These are phyloP conservation scores for Melanostoma scalare DNA, from an alignment of 2,888 invertebrate species.

Conservation along the genomic window DNA sequence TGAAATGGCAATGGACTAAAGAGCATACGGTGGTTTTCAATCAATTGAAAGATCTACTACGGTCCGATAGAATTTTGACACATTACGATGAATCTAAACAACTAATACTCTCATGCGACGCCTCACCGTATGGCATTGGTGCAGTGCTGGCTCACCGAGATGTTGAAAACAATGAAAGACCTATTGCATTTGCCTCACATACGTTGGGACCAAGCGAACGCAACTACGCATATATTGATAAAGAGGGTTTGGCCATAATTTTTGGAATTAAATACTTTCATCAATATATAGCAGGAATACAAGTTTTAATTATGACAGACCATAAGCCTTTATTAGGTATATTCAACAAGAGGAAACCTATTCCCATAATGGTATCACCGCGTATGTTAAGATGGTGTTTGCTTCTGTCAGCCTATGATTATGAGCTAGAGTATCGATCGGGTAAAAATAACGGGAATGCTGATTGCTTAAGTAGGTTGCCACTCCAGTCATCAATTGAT, in stretches of 20 bases:
- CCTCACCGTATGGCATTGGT: constrained; percentile 29
- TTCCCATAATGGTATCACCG: constrained; percentile 23
- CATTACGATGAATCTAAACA: constrained; percentile 24
- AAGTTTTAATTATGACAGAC: constrained; percentile 28
- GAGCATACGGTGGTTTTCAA: constrained; percentile 15
- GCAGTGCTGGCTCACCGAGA: constrained; percentile 37
- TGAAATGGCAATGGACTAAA: constrained; percentile 18
- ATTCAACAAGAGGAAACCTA: constrained; percentile 29
- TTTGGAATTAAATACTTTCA: constrained; percentile 25
- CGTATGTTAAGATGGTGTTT: constrained; percentile 25
- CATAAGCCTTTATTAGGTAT: constrained; percentile 32
- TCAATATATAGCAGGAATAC: constrained; percentile 30
- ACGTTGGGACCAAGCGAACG: constrained; percentile 9
- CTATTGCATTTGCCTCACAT: constrained; percentile 24
- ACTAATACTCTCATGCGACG: constrained; percentile 23
- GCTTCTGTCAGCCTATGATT: constrained; percentile 17
- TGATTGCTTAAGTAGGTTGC: constrained; percentile 10
- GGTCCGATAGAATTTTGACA: constrained; percentile 13
- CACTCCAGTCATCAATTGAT: background rate
- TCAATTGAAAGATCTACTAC: constrained; percentile 16
- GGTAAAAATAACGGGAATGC: constrained; percentile 11
- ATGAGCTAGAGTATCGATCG: constrained; percentile 22
- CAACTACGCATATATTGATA: constrained; percentile 33
- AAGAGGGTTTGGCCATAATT: constrained; percentile 14
- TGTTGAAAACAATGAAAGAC: constrained; percentile 11